Conservation (phyloP, 2,113 vertebrate genomes). For the Dipodomys stephensi region DNA sequence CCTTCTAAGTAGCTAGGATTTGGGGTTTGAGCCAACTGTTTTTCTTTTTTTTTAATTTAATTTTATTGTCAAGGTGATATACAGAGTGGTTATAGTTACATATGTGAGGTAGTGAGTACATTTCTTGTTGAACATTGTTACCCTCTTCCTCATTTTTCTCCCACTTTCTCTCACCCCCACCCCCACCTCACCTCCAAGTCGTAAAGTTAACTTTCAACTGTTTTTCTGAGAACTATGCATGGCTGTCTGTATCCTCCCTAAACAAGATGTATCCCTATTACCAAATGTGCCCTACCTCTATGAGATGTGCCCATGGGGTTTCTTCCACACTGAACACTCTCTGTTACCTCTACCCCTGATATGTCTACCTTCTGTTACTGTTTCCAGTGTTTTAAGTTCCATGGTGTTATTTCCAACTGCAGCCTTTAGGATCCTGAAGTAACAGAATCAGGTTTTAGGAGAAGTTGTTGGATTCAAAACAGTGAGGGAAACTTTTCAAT, state of each 20-base stretch:
- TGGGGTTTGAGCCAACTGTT: no score
- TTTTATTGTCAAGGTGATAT: no score
- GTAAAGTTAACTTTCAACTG: no score
- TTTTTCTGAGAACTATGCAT: conserved; percentile 2
- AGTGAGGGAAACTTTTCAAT: conserved; percentile 28
- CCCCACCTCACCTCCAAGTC: no score
- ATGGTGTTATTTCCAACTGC: neutral
- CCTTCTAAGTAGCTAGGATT: no score
- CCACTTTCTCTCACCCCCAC: no score
- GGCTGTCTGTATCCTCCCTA: conserved; percentile 5
- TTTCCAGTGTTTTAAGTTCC: conserved; percentile 34
- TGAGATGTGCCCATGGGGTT: neutral
- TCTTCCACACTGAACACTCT: neutral
- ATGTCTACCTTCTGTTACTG: neutral
- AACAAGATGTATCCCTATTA: neutral
- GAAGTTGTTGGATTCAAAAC: conserved; percentile 4
- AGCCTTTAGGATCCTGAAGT: neutral
- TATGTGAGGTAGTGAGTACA: no score
- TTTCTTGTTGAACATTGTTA: no score
- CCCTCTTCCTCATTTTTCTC: no score
- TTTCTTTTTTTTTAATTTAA: no score
- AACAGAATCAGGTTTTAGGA: conserved; percentile 41
- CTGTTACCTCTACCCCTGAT: conserved; percentile 22
- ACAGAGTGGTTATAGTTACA: no score
- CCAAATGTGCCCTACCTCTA: conserved; percentile 17